These are phyloP conservation scores for Elephas maximus DNA, from an alignment of 2,113 vertebrate species.

Conservation along the genomic window DNA sequence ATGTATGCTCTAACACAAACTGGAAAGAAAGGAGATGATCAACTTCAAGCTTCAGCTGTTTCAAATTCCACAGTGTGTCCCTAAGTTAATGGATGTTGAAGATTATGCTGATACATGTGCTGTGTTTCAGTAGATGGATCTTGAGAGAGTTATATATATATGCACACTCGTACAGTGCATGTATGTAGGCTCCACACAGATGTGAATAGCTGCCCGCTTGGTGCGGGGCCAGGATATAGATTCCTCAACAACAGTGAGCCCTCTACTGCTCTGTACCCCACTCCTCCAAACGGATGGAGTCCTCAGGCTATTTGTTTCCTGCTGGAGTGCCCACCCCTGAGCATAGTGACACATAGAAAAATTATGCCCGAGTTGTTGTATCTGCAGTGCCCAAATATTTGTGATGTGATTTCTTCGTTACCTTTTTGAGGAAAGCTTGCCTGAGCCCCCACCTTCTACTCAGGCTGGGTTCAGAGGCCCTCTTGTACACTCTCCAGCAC, in stretches of 20 bases:
- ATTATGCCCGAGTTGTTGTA: neutral
- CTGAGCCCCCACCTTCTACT: neutral
- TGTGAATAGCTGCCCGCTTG: neutral
- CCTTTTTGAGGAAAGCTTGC: neutral
- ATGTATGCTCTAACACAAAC: constrained; percentile 65
- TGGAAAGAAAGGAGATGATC: constrained; percentile 74
- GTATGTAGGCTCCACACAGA: neutral
- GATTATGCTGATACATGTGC: constrained; percentile 45
- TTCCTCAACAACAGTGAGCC: neutral
- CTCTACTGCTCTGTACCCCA: neutral
- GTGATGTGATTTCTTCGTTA: neutral
- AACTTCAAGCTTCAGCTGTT: constrained; percentile 74
- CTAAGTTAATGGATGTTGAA: constrained; percentile 66
- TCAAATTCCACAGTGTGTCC: constrained; percentile 56
- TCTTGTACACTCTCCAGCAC: neutral
- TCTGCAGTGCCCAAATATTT: neutral
- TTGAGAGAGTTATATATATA: neutral
- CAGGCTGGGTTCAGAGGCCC: neutral
- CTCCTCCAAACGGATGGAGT: neutral
- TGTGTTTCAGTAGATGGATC: neutral
- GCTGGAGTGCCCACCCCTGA: neutral
- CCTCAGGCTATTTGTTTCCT: neutral
- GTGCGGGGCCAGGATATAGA: neutral
- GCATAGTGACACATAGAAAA: neutral
- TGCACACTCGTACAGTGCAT: neutral